phyloP scores from a whole-genome alignment of 2,888 invertebrate genomes.

The Augochlorella aurata region DNA sequence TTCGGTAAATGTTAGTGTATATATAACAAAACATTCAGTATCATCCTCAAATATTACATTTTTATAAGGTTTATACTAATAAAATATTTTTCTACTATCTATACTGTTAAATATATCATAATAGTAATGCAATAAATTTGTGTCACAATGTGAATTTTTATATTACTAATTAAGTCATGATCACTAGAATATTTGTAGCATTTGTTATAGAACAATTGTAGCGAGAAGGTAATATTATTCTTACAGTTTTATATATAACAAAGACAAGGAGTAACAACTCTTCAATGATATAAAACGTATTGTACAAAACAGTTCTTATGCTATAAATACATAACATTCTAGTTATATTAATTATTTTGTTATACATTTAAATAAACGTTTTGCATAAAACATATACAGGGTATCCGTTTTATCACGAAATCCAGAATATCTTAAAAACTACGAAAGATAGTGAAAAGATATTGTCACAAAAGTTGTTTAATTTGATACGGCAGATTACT shows the following conservation, averaged over 20 bases:
- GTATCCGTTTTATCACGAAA: no score
- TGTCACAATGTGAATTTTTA: not conserved
- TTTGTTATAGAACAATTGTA: not conserved
- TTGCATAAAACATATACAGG: slow-evolving; percentile 50
- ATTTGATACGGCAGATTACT: no score
- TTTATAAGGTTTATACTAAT: slow-evolving; percentile 10
- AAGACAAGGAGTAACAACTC: slow-evolving; percentile 13
- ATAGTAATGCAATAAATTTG: slow-evolving; percentile 1
- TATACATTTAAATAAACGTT: slow-evolving; percentile 47
- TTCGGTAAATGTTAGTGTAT: slow-evolving; percentile 6
- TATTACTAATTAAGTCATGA: not conserved
- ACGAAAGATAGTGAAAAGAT: no score
- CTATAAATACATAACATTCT: slow-evolving; percentile 11
- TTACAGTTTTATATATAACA: slow-evolving; percentile 12
- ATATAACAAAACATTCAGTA: not conserved
- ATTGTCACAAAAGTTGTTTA: no score
- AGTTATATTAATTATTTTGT: slow-evolving; percentile 20
- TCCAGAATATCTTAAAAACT: no score
- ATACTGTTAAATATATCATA: slow-evolving; percentile 6
- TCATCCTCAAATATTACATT: not conserved
- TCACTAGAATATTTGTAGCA: slow-evolving; percentile 11
- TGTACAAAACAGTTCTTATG: slow-evolving; percentile 26
- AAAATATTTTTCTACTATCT: not conserved
- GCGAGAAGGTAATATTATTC: slow-evolving; percentile 20
- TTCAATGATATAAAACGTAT: slow-evolving; percentile 21